Evolutionary conservation across 2,888 invertebrate species (phyloP), one percentile per base, ranked within the genome.

Genomic region (Entomobrya proxima): DNA sequence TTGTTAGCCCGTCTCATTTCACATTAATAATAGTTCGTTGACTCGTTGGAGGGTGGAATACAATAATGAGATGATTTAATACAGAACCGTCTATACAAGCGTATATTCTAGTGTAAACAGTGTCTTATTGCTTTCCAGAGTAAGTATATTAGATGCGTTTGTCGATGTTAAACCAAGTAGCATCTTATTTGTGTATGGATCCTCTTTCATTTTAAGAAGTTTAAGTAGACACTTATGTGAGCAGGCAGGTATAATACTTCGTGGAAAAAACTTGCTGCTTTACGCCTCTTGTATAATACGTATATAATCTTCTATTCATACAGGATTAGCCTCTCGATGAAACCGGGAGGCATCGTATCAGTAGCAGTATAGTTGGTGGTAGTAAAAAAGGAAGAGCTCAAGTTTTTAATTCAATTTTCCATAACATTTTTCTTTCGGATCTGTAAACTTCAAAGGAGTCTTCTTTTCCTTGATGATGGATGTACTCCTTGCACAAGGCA

Each of bases 351-450:
- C 13, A 11, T 1, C 7, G n/a, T 2, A 32, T 13, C 9, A 32
- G 15, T 13, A 40, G 24, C 37, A 37, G 40, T 27, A 32, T n/a
- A n/a, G n/a, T n/a, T n/a, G n/a, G n/a, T n/a, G n/a, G 18, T 21
- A 44, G 40, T 40, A 40, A 15, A 44, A 24, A 69, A 40, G 37
- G 27, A 69, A 40, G 40, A 44, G 24, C 24, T 32, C 35, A 30
- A 72, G 72, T 37, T 50, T 81, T 81, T 80, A 81, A 81, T 81
- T 81, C 81, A 81, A 81, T 81, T 72, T 81, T 81, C 81, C 37
- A 58, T 44, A 72, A 64, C 78, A 64, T 47, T 78, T 67, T 58
- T 81, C 75, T 69, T 81, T n/a, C 72, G 44, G 24, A 37, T 74
- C 72, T 30, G 30, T 55, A 58, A 58, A 81, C 81, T 74, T 81